Evolutionary conservation across 2,797 vertebrate species (phyloP), one percentile per base, ranked within the genome.

Genomic region (Halcyon leucocephala): DNA sequence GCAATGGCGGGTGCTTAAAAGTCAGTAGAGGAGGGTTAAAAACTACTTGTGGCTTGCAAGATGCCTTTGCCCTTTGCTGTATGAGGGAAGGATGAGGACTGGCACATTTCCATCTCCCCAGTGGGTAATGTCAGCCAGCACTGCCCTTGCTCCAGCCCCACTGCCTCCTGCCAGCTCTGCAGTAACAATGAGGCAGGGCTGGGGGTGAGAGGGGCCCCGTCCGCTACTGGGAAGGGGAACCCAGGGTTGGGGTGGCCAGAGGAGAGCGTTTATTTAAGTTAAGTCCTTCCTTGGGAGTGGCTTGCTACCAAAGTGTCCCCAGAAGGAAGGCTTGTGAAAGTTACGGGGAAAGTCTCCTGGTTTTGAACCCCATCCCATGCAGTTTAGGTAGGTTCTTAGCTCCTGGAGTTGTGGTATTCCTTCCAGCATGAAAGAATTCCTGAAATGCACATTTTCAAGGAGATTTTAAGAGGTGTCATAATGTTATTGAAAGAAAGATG

Each of bases 11-110:
- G 6, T 10, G 12, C 25, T 71, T 41, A 41, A 66, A 58, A 71
- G 25, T 20, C 22, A 26, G 9, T 1, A 64, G 17, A 51, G 13
- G 8, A 33, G 22, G 28, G 13, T 64, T 71, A 42, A 76, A 71
- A 71, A 33, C 6, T 3, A 1, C 11, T 2, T 0, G 0, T 31
- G 76, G 19, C 31, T 65, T 46, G 37, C 3, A 44, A 54, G 42
- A 58, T 16, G 46, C 21, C 26, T 35, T 33, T 73, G 6, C 5
- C 14, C 22, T 58, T 54, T 28, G 12, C 33, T 55, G 21, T 21
- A 10, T 9, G 57, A 82, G 57, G 28, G 62, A 29, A 71, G 13
- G 76, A 62, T 41, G 67, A 35, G 76, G 28, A 37, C 24, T 35
- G n/a, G 18, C 31, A 39, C 1, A 6, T 67, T 74, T 62, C 31